Evolutionary conservation across 1,140 invertebrate species (phyloP).

Genomic region (Megathymus violae): DNA sequence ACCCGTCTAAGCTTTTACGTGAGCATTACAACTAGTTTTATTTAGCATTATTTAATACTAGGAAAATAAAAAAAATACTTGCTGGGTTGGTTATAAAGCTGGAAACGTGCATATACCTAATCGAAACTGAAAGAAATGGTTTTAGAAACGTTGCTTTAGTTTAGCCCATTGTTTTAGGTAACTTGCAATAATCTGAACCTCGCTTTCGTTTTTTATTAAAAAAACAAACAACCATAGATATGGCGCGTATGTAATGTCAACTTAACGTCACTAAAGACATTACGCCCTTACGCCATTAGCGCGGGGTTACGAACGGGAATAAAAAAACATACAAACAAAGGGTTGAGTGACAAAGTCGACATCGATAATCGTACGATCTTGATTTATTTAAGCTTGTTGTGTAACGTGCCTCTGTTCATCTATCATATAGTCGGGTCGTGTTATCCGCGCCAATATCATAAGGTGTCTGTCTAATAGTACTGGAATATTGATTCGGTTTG

Average conservation of each 20-base stretch:
- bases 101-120: too few relatives aligned
- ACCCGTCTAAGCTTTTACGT: too few relatives aligned
- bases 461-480: conserved; percentile 62
- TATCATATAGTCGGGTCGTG: conserved; percentile 53
- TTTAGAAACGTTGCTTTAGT: too few relatives aligned
- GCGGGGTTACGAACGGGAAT: conserved; percentile 51
- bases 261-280: conserved; percentile 54
- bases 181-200: too few relatives aligned
- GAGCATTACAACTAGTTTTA: too few relatives aligned
- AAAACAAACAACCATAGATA: conserved; percentile 21
- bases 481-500: conserved; percentile 42
- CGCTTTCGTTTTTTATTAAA: not conserved
- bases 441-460: conserved; percentile 55
- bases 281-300: conserved; percentile 47
- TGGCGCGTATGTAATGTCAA: conserved; percentile 37
- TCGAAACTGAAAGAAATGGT: too few relatives aligned
- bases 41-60: too few relatives aligned
- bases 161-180: too few relatives aligned
- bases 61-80: too few relatives aligned
- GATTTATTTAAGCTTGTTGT: conserved; percentile 62
- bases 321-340: conserved; percentile 50
- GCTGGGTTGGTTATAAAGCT: too few relatives aligned
- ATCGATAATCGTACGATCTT: conserved; percentile 61
- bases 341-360: conserved; percentile 62
- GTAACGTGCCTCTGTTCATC: conserved; percentile 51